Evolutionary conservation across 2,113 vertebrate species (phyloP).

Genomic region (Amphilophus citrinellus): DNA sequence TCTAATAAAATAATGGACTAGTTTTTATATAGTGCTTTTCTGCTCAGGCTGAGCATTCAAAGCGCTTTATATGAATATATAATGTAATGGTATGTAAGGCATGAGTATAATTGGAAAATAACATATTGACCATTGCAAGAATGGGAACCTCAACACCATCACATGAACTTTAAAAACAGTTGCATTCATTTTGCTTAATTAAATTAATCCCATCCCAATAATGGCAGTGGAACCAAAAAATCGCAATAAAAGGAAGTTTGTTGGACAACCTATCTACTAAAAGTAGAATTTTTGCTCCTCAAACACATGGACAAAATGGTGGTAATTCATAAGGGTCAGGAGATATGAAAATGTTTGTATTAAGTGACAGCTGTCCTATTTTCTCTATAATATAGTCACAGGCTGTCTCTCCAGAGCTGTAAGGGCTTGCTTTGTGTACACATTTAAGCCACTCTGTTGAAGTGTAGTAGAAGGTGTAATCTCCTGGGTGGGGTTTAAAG

Average conservation of each 20-base stretch:
- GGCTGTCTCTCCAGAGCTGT: background rate
- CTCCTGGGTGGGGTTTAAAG: background rate
- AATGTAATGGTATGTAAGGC: background rate
- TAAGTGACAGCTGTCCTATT: no score
- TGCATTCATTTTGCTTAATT: background rate
- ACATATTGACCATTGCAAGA: background rate
- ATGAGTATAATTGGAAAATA: background rate
- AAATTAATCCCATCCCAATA: rapidly evolving
- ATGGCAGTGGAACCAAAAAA: background rate
- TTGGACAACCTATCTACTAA: background rate
- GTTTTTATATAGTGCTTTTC: no score
- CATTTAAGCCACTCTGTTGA: background rate
- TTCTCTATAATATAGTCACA: background rate
- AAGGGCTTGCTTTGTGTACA: background rate
- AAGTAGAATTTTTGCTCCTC: background rate
- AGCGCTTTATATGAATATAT: no score
- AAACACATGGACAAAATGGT: no score
- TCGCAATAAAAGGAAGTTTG: background rate
- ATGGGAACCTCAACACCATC: background rate
- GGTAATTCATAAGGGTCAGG: no score
- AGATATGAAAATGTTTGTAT: no score
- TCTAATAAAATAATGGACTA: background rate
- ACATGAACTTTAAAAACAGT: background rate
- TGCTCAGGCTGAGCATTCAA: no score
- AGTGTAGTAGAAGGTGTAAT: background rate